phyloP scores from a whole-genome alignment of 2,113 vertebrate species.

The Sylvilagus bachmani region DNA sequence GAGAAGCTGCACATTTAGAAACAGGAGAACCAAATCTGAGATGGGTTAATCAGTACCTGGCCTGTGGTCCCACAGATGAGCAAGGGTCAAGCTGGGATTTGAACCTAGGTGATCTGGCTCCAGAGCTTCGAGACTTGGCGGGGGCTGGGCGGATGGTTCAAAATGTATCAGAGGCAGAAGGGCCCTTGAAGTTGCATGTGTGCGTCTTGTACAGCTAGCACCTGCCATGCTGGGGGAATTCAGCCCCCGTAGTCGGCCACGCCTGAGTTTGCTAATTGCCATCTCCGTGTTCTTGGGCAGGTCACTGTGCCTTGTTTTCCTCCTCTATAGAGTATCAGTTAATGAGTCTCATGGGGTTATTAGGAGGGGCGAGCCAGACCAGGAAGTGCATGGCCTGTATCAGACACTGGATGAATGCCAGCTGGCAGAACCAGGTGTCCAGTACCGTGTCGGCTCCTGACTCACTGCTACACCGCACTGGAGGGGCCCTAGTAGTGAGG shows the following conservation, averaged over 20 bases:
- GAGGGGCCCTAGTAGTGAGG: slow-evolving; percentile 15
- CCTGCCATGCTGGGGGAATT: neutral
- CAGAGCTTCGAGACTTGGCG: neutral
- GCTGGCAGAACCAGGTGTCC: neutral
- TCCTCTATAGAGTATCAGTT: neutral
- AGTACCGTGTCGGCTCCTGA: neutral
- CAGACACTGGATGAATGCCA: neutral
- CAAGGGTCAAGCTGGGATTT: neutral
- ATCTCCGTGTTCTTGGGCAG: neutral
- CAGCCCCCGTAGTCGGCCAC: neutral
- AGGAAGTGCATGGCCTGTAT: neutral
- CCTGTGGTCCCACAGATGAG: neutral
- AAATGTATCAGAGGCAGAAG: neutral
- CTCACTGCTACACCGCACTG: neutral
- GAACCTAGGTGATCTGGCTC: neutral
- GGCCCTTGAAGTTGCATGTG: neutral
- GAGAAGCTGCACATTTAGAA: neutral
- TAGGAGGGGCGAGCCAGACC: neutral
- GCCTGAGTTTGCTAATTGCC: neutral
- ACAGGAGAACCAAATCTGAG: slow-evolving; percentile 26
- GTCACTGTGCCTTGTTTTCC: neutral
- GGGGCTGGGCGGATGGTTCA: neutral
- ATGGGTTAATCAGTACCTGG: slow-evolving; percentile 12
- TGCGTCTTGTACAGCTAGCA: neutral
- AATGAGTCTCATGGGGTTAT: neutral